Evolutionary conservation across 2,888 invertebrate genomes (phyloP).

Genomic region (Fragum sueziense): DNA sequence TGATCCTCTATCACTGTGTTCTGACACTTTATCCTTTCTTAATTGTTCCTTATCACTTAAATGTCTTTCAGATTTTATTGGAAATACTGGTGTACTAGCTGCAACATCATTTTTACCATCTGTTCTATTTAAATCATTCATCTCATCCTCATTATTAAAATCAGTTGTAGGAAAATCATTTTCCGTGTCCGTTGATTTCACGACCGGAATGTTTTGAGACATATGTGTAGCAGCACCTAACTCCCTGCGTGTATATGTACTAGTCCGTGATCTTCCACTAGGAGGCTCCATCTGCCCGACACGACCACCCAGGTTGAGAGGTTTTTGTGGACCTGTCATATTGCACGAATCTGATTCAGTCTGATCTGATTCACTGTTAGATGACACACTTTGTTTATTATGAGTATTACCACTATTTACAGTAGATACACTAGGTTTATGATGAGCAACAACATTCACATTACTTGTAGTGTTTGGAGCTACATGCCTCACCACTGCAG

Average conservation of each 20-base stretch:
- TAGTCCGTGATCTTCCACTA: slow-evolving; percentile 8
- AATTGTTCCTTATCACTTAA: slow-evolving; percentile 27
- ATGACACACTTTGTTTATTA: slow-evolving; percentile 50
- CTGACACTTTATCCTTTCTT: not conserved
- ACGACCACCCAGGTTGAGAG: slow-evolving; percentile 20
- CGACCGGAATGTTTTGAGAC: slow-evolving; percentile 63
- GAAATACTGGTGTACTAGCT: slow-evolving; percentile 55
- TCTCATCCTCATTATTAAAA: slow-evolving; percentile 73
- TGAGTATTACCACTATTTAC: not conserved
- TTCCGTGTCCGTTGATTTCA: slow-evolving; percentile 73
- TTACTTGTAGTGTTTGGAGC: slow-evolving; percentile 20
- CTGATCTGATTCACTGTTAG: slow-evolving; percentile 68
- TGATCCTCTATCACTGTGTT: not conserved
- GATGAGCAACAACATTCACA: slow-evolving; percentile 5
- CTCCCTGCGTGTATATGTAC: slow-evolving; percentile 23
- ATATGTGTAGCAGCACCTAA: slow-evolving; percentile 12
- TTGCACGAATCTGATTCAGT: slow-evolving; percentile 76
- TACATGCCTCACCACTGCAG: slow-evolving; percentile 42
- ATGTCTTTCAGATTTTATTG: slow-evolving; percentile 21
- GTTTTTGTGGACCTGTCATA: slow-evolving; percentile 64
- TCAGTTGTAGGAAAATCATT: slow-evolving; percentile 77
- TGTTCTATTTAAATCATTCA: slow-evolving; percentile 76
- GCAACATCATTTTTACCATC: slow-evolving; percentile 58
- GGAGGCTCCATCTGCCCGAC: not conserved
- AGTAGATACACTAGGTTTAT: slow-evolving; percentile 47